Evolutionary conservation across 2,113 vertebrate genomes (phyloP), one percentile per base, ranked within the genome.

Genomic region (Cacatua alba): DNA sequence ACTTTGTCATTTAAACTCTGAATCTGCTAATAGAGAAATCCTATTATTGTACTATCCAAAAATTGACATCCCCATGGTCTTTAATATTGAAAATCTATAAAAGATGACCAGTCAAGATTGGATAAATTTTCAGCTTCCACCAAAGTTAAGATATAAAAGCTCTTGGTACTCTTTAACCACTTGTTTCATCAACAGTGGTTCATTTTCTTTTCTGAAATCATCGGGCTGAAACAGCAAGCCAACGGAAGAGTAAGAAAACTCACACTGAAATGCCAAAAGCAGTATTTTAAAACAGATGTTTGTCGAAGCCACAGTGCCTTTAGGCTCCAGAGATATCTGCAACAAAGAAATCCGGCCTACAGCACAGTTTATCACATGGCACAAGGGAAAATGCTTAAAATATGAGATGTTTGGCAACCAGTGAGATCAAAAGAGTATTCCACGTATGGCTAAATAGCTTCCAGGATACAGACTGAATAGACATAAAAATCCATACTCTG

Each of bases 401-500:
- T 94, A 91, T 59, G 48, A 92, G 76, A 95, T 96, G 49, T 86
- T 93, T 97, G 96, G 95, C 89, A 97, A 92, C 64, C 67, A 89
- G 12, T 82, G 76, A 94, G 70, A 96, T 93, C 62, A 96, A 93
- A 97, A 97, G 43, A 92, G 46, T 88, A 95, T 96, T 94, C 49
- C 37, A 82, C 86, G 53, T 92, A 89, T 86, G 86, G 88, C 83
- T 95, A 95, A 97, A 97, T 93, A 94, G 49, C 92, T 97, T 97
- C 96, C 91, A 97, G 94, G 82, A 72, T 91, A 81, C 75, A 94
- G 88, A 74, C 65, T 74, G 55, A 88, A 94, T 78, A 96, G 92
- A 85, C 82, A 85, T 95, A 94, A 96, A 88, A 91, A 84, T 64
- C 69, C 52, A 43, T 71, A 55, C 33, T 67, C 39, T 81, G 39